Base-by-base conservation (phyloP, 1,140 invertebrate genomes). In the Procambarus clarkii region DNA sequence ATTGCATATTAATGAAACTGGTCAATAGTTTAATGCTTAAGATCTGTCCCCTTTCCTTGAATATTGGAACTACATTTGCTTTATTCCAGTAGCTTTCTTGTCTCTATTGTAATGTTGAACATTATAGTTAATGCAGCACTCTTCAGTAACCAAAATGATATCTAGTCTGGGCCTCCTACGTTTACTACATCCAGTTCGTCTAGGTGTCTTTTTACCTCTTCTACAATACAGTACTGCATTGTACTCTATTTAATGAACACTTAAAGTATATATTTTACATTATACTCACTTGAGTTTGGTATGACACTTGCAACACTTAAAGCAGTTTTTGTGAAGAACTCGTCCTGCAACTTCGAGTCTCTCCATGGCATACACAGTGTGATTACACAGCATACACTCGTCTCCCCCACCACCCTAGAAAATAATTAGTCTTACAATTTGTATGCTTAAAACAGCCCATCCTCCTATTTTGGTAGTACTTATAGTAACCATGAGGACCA, bases 281-380 rank as follows among this genome's bases (percentile, higher is more conserved):
- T 46, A 18, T 21, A 74, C 87, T 94, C 96, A 97, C 97, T 97
- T 97, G 90, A 97, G 94, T 89, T 97, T 95, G 93, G 96, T 96
- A 93, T 96, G 96, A 94, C 97, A 98, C 93, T 97, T 96, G 85
- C 96, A 96, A 94, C 97, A 98, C 92, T 96, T 96, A 95, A 98
- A 97, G 94, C 97, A 98, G 92, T 96, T 96, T 94, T 96, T 97
- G 94, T 97, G 97, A 94, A 97, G 97, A 79, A 96, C 95, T 94
- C 96, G 96, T 92, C 96, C 97, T 94, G 96, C 96, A 71, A 96
- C 96, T 93, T 97, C 97, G 71, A 97, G 95, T 94, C 97, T 97
- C 94, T 98, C 97, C 95, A 97, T 95, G 11, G 96, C 97, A 94
- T 97, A 98, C 46, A 97, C 97, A 92, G 96, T 96, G 94, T 96